Conservation (phyloP, 2,888 invertebrate species). For the Conus canariensis region DNA sequence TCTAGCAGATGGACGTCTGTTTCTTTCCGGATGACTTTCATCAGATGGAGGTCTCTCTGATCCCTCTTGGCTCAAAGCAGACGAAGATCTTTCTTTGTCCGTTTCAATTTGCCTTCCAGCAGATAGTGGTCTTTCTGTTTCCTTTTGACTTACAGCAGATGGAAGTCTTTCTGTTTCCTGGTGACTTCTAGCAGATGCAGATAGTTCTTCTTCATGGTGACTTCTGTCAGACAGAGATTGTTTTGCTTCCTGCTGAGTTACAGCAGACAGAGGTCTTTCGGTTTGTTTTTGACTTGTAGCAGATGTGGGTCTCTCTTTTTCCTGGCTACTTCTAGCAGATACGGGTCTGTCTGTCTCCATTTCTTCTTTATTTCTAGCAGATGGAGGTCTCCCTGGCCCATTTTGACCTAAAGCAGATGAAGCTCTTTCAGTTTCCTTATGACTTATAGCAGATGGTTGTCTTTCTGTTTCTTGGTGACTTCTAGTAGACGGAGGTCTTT, state of each 20-base stretch:
- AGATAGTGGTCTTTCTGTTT: conserved; percentile 14
- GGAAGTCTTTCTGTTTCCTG: background rate
- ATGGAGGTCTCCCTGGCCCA: background rate
- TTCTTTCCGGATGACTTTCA: background rate
- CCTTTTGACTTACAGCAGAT: background rate
- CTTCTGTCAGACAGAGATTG: background rate
- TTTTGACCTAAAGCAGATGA: background rate
- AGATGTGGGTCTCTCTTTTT: background rate
- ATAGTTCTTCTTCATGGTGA: background rate
- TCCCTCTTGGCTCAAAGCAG: background rate
- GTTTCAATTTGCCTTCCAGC: background rate
- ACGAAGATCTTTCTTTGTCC: conserved; percentile 15
- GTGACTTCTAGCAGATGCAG: background rate
- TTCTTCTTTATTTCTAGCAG: background rate
- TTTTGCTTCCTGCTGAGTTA: background rate
- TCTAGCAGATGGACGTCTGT: background rate
- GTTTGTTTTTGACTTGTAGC: background rate
- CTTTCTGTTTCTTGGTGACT: background rate
- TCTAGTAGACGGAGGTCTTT: conserved; percentile 14
- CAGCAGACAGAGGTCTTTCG: background rate
- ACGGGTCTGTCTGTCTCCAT: background rate
- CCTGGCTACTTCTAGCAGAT: background rate
- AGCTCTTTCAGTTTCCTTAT: background rate
- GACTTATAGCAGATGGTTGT: background rate
- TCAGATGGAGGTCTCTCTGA: conserved; percentile 9